Percentiles rank a stretch among this genome's conserved stretches.
Evolutionary conservation across 2,113 vertebrate genomes (phyloP).

Genomic region (Lagopus muta): DNA sequence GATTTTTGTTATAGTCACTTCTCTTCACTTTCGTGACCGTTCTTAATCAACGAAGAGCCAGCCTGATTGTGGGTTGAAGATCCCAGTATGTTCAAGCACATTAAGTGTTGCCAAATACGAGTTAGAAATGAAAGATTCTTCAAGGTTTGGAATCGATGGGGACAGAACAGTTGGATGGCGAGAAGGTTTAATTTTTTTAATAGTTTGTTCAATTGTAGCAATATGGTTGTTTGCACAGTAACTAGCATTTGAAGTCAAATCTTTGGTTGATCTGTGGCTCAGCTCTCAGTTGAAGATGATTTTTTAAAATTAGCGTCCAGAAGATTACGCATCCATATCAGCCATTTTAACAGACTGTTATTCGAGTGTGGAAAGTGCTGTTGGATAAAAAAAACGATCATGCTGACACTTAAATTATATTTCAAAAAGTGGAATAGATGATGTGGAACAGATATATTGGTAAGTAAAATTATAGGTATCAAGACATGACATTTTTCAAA

Average conservation of each 20-base stretch:
- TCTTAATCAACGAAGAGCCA: conserved; percentile 58
- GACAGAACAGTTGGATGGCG: neutral
- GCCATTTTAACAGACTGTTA: neutral
- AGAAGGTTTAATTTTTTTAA: neutral
- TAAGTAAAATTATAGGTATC: conserved; percentile 36
- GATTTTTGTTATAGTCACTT: conserved; percentile 70
- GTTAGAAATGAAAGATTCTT: neutral
- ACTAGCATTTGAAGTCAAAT: neutral
- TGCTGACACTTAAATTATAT: conserved; percentile 30
- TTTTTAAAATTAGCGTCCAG: neutral
- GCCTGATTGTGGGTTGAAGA: conserved; percentile 35
- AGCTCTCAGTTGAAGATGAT: neutral
- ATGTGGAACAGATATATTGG: neutral
- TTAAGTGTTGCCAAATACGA: conserved; percentile 37
- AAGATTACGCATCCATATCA: neutral
- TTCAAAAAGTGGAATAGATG: conserved; percentile 20
- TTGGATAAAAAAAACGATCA: neutral
- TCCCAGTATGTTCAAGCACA: conserved; percentile 20
- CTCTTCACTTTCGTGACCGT: conserved; percentile 53
- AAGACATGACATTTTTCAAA: conserved; percentile 59
- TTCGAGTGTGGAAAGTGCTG: neutral
- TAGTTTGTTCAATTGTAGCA: neutral
- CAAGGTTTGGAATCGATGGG: neutral
- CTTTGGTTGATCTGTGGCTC: neutral
- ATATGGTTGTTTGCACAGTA: neutral